phyloP scores from a whole-genome alignment of 1,140 invertebrate genomes.

The Arion vulgaris region DNA sequence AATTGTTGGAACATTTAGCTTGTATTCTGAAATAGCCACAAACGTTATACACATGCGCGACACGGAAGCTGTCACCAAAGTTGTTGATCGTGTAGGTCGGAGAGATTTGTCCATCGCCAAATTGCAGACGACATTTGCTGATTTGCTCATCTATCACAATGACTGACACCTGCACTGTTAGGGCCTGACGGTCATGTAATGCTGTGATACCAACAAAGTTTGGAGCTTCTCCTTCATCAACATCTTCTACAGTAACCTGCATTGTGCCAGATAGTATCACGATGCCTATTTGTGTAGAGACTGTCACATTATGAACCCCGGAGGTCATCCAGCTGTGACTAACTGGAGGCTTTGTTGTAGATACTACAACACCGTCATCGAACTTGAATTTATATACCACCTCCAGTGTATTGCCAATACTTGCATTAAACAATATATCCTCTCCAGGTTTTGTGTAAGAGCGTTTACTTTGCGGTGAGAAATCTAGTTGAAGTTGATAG shows the following conservation, averaged over 20 bases:
- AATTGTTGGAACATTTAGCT: constrained; percentile 48
- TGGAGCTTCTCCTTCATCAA: constrained; percentile 43
- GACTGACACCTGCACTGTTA: constrained; percentile 32
- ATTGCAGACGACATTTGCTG: constrained; percentile 44
- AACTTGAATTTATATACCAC: constrained; percentile 58
- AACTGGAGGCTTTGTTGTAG: constrained; percentile 45
- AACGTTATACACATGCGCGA: constrained; percentile 31
- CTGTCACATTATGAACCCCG: constrained; percentile 58
- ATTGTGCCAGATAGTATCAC: constrained; percentile 46
- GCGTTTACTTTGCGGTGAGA: constrained; percentile 32
- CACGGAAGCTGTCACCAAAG: constrained; percentile 29
- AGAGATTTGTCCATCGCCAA: constrained; percentile 35
- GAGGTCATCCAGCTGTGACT: constrained; percentile 55
- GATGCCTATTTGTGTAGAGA: constrained; percentile 51
- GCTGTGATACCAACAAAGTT: constrained; percentile 52
- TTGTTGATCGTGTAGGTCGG: constrained; percentile 10
- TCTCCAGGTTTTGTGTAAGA: constrained; percentile 61
- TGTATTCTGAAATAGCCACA: constrained; percentile 44
- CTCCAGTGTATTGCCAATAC: constrained; percentile 42
- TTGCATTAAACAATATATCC: constrained; percentile 53
- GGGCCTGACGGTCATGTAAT: not conserved
- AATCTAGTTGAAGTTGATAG: constrained; percentile 20
- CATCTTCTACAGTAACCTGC: constrained; percentile 44
- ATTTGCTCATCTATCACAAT: constrained; percentile 44
- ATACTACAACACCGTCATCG: constrained; percentile 55